phyloP scores from a whole-genome alignment of 2,113 vertebrate genomes.

The Alces alces region DNA sequence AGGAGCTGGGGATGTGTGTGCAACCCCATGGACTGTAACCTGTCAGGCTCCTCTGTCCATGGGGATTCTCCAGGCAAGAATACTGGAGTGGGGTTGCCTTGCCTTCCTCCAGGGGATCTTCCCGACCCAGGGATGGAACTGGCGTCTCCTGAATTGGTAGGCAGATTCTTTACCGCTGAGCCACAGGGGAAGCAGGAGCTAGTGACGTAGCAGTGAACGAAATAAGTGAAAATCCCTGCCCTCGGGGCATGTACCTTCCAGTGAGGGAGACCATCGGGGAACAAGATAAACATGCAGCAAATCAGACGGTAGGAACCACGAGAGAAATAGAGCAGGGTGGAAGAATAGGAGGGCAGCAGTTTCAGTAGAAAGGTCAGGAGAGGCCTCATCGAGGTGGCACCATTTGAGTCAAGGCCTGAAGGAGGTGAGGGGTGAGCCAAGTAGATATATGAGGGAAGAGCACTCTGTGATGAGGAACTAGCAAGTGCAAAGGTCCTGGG shows the following conservation, averaged over 20 bases:
- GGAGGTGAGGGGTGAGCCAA: not conserved
- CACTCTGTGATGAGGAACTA: not conserved
- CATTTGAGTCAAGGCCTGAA: not conserved
- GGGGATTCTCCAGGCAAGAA: not conserved
- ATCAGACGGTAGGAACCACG: accelerated
- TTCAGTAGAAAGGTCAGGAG: not conserved
- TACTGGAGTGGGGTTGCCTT: not conserved
- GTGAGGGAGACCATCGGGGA: not conserved
- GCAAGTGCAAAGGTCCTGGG: not conserved
- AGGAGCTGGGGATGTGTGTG: not conserved
- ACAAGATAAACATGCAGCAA: accelerated
- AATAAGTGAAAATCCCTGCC: not conserved
- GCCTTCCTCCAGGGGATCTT: not conserved
- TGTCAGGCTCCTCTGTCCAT: not conserved
- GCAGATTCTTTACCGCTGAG: not conserved
- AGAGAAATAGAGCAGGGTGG: not conserved
- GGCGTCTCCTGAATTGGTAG: not conserved
- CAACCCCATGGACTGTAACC: not conserved
- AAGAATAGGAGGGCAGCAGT: not conserved
- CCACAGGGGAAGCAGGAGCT: not conserved
- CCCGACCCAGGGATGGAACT: not conserved
- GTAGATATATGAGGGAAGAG: not conserved
- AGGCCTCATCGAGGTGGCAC: accelerated
- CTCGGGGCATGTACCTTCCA: not conserved
- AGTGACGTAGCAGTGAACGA: not conserved